Base-by-base conservation (phyloP, 2,113 vertebrate species). In the Columba livia region DNA sequence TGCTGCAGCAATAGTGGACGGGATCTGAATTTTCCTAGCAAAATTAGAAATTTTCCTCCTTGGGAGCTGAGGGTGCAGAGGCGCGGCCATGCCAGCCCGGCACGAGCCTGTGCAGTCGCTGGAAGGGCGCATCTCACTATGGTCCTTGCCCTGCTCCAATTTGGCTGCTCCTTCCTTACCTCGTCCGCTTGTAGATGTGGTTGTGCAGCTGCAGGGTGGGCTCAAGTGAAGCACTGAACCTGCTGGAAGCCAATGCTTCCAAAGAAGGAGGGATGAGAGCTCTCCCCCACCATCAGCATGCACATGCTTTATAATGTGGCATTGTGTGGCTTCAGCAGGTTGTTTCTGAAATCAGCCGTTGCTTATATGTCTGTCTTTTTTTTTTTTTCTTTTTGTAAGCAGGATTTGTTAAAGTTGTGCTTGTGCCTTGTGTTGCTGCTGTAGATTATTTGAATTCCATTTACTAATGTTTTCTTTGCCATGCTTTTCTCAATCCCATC, bases 251-350 rank as follows among this genome's bases (percentile, higher is more conserved):
- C 28, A 71, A 0, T 6, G 5, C 17, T 89, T 18, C 15, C 10
- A 26, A 73, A 71, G 57, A 48, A 2, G 10, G 2, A 19, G 4
- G 3, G 2, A 34, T 15, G 24, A 75, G 48, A 85, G 38, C 48
- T 79, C 11, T 54, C 14, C 17, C 5, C 16, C 32, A 19, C 29
- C 18, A 34, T n/a, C 28, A 71, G 44, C 29, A 9, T 0, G 0
- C 11, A 10, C 0, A 0, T 48, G 34, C 12, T 70, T 50, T 44
- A 9, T 62, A 28, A 29, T 23, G 51, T 65, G 57, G 12, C 10
- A 10, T 11, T 66, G 3, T 50, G 20, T 20, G 12, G 34, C 78
- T 53, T 51, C 84, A 66, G 31, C 54, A 42, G 25, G 48, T 51
- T 62, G 20, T 69, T 94, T 72, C 60, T 79, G 81, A 80, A 86